Evolutionary conservation across 1,140 invertebrate genomes (phyloP).

Genomic region (Bicyclus anynana): DNA sequence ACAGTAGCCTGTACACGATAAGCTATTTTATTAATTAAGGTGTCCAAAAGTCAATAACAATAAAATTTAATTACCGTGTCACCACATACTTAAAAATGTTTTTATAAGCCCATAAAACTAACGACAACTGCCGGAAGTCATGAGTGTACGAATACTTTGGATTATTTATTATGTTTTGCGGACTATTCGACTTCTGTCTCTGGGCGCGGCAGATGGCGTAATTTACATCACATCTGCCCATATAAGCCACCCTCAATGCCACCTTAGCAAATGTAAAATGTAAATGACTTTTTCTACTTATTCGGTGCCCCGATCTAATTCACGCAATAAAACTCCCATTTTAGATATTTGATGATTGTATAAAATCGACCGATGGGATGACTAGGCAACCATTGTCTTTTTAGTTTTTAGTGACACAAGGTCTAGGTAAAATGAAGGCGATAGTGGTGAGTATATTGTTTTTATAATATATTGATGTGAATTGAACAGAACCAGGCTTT

Average conservation of each 20-base stretch:
- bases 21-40: neutral
- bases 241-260: slow-evolving; percentile 55
- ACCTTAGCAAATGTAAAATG: slow-evolving; percentile 49
- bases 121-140: slow-evolving; percentile 16
- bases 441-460: slow-evolving; percentile 43
- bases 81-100: neutral
- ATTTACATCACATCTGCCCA: slow-evolving; percentile 48
- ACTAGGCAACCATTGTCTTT: slow-evolving; percentile 47
- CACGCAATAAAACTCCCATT: slow-evolving; percentile 62
- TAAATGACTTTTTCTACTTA: slow-evolving; percentile 61
- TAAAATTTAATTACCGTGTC: neutral
- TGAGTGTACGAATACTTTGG: neutral
- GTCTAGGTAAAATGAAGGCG: slow-evolving; percentile 44
- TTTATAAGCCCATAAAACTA: slow-evolving; percentile 8
- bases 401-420: slow-evolving; percentile 30
- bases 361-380: slow-evolving; percentile 53
- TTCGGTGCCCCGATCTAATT: slow-evolving; percentile 43
- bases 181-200: slow-evolving; percentile 26
- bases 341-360: slow-evolving; percentile 53
- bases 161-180: slow-evolving; percentile 11
- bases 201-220: slow-evolving; percentile 43
- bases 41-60: neutral
- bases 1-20: too few relatives aligned
- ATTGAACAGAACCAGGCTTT: too few relatives aligned
- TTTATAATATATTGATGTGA: neutral